phyloP scores from a whole-genome alignment of 2,113 vertebrate species.

The Plectropomus leopardus region DNA sequence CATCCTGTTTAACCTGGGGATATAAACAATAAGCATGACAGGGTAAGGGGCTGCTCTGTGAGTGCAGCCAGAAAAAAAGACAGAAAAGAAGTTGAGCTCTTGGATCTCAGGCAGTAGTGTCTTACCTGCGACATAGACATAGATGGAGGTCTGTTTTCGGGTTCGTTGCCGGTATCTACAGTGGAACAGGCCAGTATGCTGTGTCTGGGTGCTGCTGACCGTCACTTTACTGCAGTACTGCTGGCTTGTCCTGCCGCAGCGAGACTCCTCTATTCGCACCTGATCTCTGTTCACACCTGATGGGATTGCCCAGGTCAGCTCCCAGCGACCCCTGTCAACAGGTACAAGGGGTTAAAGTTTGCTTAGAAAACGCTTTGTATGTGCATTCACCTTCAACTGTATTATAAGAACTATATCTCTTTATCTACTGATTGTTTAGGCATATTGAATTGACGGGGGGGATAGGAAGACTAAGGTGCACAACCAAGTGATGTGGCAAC shows the following conservation, averaged over 20 bases:
- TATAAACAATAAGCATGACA: conserved; percentile 63
- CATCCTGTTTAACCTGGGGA: conserved; percentile 82
- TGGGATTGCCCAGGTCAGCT: conserved; percentile 91
- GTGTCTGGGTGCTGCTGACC: conserved; percentile 83
- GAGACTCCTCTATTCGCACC: conserved; percentile 84
- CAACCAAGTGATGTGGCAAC: no score
- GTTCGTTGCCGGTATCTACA: conserved; percentile 88
- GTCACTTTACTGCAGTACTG: conserved; percentile 90
- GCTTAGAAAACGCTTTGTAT: neutral
- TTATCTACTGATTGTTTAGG: no score
- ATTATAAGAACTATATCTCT: no score
- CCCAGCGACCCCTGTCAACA: conserved; percentile 88
- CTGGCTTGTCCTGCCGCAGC: conserved; percentile 86
- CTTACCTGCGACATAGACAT: conserved; percentile 96
- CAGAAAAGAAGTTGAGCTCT: neutral
- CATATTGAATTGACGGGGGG: no score
- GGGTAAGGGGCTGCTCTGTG: conserved; percentile 31
- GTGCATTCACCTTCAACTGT: no score
- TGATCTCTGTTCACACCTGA: conserved; percentile 82
- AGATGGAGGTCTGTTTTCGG: conserved; percentile 84
- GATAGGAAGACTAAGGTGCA: no score
- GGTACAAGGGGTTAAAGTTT: neutral
- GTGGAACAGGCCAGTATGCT: conserved; percentile 91
- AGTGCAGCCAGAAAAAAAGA: neutral
- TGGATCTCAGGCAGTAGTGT: conserved; percentile 44